Evolutionary conservation across 2,888 invertebrate genomes (phyloP).

Genomic region (Lagria hirta): DNA sequence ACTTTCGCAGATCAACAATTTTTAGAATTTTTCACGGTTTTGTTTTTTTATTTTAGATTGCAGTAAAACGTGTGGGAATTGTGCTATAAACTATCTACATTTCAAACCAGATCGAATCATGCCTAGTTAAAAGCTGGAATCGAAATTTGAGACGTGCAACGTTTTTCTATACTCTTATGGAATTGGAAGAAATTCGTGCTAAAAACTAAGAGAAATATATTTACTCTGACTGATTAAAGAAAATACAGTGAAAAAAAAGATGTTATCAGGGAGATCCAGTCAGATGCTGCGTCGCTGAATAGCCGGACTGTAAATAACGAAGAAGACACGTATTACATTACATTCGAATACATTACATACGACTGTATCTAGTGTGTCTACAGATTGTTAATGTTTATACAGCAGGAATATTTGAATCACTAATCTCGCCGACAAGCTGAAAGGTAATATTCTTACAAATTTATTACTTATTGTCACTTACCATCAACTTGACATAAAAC

Average conservation of each 20-base stretch:
- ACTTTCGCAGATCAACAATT: slow-evolving; percentile 4
- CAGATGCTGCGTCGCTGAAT: slow-evolving; percentile 21
- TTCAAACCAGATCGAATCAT: slow-evolving; percentile 26
- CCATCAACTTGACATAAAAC: background rate
- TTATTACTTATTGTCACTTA: background rate
- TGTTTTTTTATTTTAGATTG: slow-evolving; percentile 13
- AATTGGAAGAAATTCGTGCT: too few relatives aligned
- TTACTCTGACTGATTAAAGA: slow-evolving; percentile 6
- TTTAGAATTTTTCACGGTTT: slow-evolving; percentile 16
- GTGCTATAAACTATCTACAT: slow-evolving; percentile 18
- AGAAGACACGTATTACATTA: slow-evolving; percentile 39
- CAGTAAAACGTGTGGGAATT: slow-evolving; percentile 25
- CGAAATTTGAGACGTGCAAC: slow-evolving; percentile 16
- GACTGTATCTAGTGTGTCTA: slow-evolving; percentile 33
- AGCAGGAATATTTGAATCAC: too few relatives aligned
- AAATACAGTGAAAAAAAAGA: background rate
- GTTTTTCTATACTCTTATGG: slow-evolving; percentile 11
- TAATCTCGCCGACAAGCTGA: background rate
- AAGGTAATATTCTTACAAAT: too few relatives aligned
- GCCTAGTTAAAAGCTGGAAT: slow-evolving; percentile 17
- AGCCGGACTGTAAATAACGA: slow-evolving; percentile 38
- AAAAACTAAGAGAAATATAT: slow-evolving; percentile 8
- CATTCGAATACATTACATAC: slow-evolving; percentile 39
- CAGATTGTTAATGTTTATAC: slow-evolving; percentile 35
- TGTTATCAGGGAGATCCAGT: slow-evolving; percentile 11